Evolutionary conservation across 2,888 invertebrate species (phyloP).

Genomic region (Amphipyra tragopoginis): DNA sequence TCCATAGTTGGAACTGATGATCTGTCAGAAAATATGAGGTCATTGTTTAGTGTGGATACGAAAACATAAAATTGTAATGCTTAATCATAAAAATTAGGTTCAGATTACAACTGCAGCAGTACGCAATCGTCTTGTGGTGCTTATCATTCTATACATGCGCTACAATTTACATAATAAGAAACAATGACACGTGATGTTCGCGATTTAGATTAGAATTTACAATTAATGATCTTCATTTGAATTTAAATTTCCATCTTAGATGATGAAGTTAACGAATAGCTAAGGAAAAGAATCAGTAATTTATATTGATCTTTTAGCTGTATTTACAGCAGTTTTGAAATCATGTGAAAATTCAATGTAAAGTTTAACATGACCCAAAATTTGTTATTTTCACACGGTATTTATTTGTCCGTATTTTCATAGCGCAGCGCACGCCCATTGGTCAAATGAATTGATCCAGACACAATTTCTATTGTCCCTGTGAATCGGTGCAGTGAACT

Average conservation of each 20-base stretch:
- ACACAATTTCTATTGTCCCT: conserved; percentile 41
- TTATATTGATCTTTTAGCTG: too few relatives aligned
- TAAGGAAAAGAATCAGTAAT: too few relatives aligned
- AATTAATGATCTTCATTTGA: conserved; percentile 1
- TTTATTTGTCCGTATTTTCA: conserved; percentile 24
- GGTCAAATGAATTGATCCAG: conserved; percentile 36
- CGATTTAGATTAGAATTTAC: conserved; percentile 15
- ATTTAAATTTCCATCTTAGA: conserved; percentile 4
- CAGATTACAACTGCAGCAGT: not conserved
- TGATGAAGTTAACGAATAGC: not conserved
- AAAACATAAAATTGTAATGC: not conserved
- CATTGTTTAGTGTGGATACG: not conserved
- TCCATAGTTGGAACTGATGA: not conserved
- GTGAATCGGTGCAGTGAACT: conserved; percentile 36
- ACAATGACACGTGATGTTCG: conserved; percentile 4
- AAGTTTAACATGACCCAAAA: conserved; percentile 13
- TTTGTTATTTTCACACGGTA: conserved; percentile 33
- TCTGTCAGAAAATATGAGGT: not conserved
- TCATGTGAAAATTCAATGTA: conserved; percentile 3
- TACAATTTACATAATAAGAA: conserved; percentile 25
- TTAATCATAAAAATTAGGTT: conserved; percentile 1
- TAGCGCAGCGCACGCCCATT: conserved; percentile 26
- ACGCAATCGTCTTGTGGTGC: not conserved
- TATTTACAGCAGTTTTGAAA: not conserved
- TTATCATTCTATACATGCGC: conserved; percentile 9